Evolutionary conservation across 2,113 vertebrate genomes (phyloP), one percentile per base, ranked within the genome.

Genomic region (Eudyptes chrysolophus): DNA sequence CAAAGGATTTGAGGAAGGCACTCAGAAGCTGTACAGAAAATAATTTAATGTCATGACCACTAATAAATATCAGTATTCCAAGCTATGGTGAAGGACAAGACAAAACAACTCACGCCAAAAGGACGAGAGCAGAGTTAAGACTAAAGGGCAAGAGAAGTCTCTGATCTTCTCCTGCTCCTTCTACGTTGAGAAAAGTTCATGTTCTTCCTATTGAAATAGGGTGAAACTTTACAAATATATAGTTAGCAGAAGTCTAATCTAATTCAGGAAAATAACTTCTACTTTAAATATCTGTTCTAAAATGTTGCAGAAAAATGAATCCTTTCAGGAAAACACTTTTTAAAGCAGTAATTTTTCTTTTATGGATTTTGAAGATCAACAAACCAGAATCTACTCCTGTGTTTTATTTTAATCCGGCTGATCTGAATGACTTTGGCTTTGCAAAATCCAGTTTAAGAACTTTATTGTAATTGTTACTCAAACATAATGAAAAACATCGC

Each of bases 371-470:
- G 40, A 79, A 91, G 61, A 92, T n/a, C 40, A 92, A 72, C 80
- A 84, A 76, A 64, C 11, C 27, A 49, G 22, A 66, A 87, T n/a
- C 57, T 65, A 48, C 92, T 77, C 51, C 71, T 27, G 48, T 51
- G n/a, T 40, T 92, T 82, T 42, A 64, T 60, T 96, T 94, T 95
- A 93, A 92, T 94, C 85, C 0, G 0, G 5, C 21, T 78, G 79
- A 95, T 82, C 75, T 75, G 87, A 89, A 62, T 57, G 8, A 90
- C 62, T 80, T 80, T 24, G 32, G 76, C 69, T 96, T 84, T 95
- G 55, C 49, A 94, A 94, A 96, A 96, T 82, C 78, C 85, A 72
- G 29, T 84, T 77, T 72, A 76, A 95, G 72, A 94, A 89, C 52
- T 95, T 52, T 78, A 92, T 79, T 61, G 7, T 66, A 87, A 60